Evolutionary conservation across 2,888 invertebrate genomes (phyloP), one percentile per base, ranked within the genome.

Genomic region (Plusia festucae): DNA sequence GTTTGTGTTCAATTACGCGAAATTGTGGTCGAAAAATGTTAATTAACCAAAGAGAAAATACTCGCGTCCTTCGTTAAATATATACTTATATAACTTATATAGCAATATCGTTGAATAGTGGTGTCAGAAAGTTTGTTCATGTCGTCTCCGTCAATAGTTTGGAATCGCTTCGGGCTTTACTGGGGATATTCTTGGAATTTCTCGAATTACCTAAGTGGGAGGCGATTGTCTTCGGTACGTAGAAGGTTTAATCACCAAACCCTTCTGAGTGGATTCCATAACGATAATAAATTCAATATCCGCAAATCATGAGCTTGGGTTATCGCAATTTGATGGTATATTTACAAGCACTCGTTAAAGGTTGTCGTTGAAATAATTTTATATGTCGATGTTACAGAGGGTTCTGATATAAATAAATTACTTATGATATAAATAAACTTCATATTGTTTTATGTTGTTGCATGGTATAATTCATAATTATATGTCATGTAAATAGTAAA

Each of bases 261-360:
- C 88, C 87, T 87, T 86, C 83, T 76, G 78, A 83, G 81, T 64
- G 81, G 81, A 83, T 81, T 87, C 82, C 82, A 85, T 89, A 88
- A 86, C 88, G 85, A 88, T 90, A 88, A 88, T 89, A 91, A 88
- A 92, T 91, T 90, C 88, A 90, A 91, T 91, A 90, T 86, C 84
- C 88, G 84, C 85, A 89, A 89, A 91, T 91, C 88, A 89, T 86
- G 85, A 83, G 81, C 70, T 70, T 60, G 69, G 74, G 63, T 71
- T 78, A 76, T 80, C 67, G 68, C 63, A 81, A 79, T 75, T 82
- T 75, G 65, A 73, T 63, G 65, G 73, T 75, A 78, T 76, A 79
- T 73, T 78, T 69, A 78, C 64, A 73, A 70, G 66, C 60, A 74
- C 61, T 67, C 58, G 63, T 58, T 63, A 62, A 64, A 60, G 56